These are phyloP conservation scores for Anagrus nilaparvatae DNA, from an alignment of 1,140 invertebrate genomes.

Conservation along the genomic window DNA sequence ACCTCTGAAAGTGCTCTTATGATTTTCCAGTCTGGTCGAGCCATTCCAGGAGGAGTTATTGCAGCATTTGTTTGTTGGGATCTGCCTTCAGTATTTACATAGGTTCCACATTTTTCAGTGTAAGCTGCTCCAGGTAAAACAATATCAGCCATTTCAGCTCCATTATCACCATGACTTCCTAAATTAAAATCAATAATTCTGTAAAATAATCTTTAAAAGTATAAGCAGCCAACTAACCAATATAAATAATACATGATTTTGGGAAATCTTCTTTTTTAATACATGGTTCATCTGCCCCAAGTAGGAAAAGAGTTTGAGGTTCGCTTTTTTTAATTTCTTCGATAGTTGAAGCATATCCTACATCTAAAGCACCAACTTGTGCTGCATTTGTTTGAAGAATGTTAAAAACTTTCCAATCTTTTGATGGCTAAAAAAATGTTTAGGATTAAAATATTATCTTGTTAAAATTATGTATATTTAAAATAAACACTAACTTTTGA, in stretches of 20 bases:
- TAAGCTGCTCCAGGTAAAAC: conserved; percentile 95
- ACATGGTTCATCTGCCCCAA: conserved; percentile 85
- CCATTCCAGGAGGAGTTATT: conserved; percentile 87
- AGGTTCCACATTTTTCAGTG: conserved; percentile 94
- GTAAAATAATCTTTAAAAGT: too few relatives aligned
- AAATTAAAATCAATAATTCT: conserved; percentile 14
- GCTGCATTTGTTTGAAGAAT: conserved; percentile 82
- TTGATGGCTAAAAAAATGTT: conserved; percentile 26
- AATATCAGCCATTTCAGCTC: conserved; percentile 86
- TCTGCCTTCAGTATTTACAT: conserved; percentile 95
- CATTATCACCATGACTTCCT: conserved; percentile 94
- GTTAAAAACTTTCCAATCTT: conserved; percentile 75
- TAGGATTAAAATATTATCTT: background rate
- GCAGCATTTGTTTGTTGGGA: conserved; percentile 88
- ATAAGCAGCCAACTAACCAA: conserved; percentile 50
- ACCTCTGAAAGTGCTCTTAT: conserved; percentile 79
- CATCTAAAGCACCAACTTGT: conserved; percentile 92
- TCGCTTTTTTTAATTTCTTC: conserved; percentile 55
- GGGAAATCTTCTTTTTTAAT: conserved; percentile 71
- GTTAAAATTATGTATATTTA: background rate
- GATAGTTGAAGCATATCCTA: conserved; percentile 81
- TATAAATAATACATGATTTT: conserved; percentile 86
- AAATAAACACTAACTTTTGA: conserved; percentile 28
- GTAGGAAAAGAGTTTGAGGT: conserved; percentile 77
- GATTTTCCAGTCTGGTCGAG: conserved; percentile 98